phyloP scores from a whole-genome alignment of 37 sponge, comb jelly and placozoan genomes.

The Halichondria panicea region DNA sequence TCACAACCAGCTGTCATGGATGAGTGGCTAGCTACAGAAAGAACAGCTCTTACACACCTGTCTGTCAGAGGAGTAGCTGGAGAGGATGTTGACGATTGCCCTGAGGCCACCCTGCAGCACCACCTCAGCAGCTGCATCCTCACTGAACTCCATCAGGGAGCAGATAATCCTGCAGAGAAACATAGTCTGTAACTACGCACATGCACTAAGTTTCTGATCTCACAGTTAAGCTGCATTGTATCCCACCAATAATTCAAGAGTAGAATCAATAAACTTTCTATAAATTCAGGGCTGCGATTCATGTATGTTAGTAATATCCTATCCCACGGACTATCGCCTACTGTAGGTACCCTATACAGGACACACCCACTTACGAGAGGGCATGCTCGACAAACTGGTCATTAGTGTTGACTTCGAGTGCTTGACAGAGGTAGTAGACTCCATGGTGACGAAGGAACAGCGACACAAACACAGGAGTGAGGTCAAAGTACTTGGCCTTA shows the following conservation, averaged over 20 bases:
- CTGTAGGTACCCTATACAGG: no score
- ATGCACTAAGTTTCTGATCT: no score
- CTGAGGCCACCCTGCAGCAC: conserved; percentile 64
- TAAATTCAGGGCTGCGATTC: no score
- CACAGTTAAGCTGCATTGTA: no score
- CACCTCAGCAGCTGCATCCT: conserved; percentile 42
- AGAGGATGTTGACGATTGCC: conserved; percentile 10
- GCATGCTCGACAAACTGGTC: conserved; percentile 24
- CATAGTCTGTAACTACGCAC: no score
- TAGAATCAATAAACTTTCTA: no score
- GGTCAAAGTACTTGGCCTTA: no score
- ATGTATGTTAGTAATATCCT: no score
- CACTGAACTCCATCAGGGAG: conserved; percentile 14
- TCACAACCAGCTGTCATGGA: background rate
- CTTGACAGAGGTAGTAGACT: conserved; percentile 23
- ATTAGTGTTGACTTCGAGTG: conserved; percentile 9
- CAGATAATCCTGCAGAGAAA: conserved; percentile 41
- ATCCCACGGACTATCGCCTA: no score
- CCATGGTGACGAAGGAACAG: conserved; percentile 26
- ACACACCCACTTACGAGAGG: conserved; percentile 14
- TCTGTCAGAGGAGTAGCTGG: no score
- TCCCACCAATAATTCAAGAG: no score
- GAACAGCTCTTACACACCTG: background rate
- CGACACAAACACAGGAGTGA: background rate
- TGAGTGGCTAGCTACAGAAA: background rate